phyloP scores from a whole-genome alignment of 2,797 vertebrate genomes.

The Xenops minutus region DNA sequence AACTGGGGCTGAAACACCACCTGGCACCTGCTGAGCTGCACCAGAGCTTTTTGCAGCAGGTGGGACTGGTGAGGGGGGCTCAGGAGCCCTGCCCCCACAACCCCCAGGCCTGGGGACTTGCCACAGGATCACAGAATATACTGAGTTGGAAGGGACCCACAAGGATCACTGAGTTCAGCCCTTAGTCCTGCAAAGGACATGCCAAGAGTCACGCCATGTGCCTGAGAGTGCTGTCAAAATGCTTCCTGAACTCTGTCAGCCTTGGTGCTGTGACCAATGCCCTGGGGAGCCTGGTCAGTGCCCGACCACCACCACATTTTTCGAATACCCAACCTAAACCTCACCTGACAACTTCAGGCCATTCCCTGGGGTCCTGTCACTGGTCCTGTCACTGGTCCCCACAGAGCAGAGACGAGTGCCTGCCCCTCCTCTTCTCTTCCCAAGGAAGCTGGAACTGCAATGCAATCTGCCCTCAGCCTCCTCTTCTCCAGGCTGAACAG shows the following conservation, averaged over 20 bases:
- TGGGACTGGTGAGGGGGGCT: background rate
- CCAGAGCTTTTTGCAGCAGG: background rate
- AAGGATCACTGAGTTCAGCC: background rate
- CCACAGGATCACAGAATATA: background rate
- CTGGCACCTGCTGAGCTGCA: rapidly evolving
- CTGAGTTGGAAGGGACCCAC: background rate
- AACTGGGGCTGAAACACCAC: background rate
- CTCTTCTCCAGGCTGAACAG: background rate
- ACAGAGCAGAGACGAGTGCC: background rate
- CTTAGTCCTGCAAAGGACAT: background rate
- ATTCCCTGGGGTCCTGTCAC: background rate
- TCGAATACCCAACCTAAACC: background rate
- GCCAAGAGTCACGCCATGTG: background rate
- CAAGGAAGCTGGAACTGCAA: background rate
- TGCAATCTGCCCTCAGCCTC: background rate
- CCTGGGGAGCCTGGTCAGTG: background rate
- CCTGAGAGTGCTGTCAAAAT: background rate
- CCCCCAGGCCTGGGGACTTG: rapidly evolving
- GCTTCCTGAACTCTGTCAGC: background rate
- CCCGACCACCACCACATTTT: background rate
- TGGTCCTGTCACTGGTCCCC: background rate
- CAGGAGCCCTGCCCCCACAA: rapidly evolving
- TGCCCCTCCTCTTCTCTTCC: background rate
- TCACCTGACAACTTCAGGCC: background rate
- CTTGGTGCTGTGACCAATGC: background rate